Percentiles rank a stretch among this genome's conserved stretches.
Conservation (phyloP, 1,140 invertebrate species). For the Matsumurasca onukii region DNA sequence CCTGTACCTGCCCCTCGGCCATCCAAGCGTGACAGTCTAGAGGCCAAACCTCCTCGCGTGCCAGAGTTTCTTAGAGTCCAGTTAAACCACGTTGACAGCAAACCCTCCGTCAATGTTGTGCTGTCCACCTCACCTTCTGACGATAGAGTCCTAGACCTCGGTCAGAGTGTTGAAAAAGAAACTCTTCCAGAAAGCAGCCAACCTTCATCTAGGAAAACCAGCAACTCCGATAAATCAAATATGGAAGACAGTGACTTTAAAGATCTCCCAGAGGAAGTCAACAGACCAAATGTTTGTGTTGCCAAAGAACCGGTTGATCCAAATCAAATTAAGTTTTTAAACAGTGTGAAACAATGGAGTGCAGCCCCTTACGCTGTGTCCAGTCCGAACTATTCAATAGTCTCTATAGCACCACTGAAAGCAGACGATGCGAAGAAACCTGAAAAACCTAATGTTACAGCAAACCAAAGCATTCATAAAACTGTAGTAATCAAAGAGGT, state of each 20-base stretch:
- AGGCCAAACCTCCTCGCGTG: constrained; percentile 44
- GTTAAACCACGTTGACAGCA: constrained; percentile 61
- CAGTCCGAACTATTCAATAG: constrained; percentile 30
- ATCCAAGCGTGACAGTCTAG: constrained; percentile 33
- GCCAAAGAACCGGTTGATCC: constrained; percentile 21
- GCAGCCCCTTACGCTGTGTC: constrained; percentile 12
- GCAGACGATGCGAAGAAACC: constrained; percentile 4
- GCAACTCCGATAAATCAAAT: constrained; percentile 8
- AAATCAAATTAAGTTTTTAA: constrained; percentile 20
- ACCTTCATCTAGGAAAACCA: neutral
- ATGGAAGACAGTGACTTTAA: neutral
- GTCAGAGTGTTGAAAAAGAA: neutral
- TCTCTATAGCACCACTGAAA: constrained; percentile 27
- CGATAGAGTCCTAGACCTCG: neutral
- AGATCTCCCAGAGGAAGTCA: neutral
- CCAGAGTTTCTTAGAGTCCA: constrained; percentile 71
- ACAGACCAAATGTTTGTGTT: neutral
- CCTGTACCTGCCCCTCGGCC: constrained; percentile 30
- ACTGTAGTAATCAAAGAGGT: constrained; percentile 22
- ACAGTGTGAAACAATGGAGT: constrained; percentile 16
- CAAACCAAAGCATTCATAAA: constrained; percentile 22
- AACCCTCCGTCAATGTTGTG: constrained; percentile 28
- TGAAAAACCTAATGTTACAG: constrained; percentile 11
- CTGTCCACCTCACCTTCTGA: constrained; percentile 24
- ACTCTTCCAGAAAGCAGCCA: neutral